These are phyloP conservation scores for Caenorhabditis briggsae DNA, from an alignment of 1,140 invertebrate species.

Conservation along the genomic window DNA sequence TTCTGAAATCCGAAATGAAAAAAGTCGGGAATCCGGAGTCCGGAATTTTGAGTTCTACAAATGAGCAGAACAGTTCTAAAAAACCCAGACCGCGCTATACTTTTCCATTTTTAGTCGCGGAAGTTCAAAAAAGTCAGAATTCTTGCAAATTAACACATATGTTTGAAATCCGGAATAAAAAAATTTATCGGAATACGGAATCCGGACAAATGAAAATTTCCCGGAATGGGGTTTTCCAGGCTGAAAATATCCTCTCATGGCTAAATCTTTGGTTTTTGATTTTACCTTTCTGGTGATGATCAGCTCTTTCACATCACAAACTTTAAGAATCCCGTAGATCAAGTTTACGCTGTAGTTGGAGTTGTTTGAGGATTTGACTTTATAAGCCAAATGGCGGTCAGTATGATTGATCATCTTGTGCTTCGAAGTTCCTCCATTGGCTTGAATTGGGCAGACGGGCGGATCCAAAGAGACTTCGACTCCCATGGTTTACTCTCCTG, in stretches of 20 bases:
- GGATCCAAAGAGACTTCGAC: constrained; percentile 53
- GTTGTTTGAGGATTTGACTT: constrained; percentile 58
- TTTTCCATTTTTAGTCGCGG: too few species aligned
- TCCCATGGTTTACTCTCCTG: constrained; percentile 11
- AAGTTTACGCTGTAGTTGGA: constrained; percentile 60
- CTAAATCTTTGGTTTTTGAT: not conserved
- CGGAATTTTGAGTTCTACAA: too few species aligned
- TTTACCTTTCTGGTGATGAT: constrained; percentile 47
- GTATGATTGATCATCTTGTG: constrained; percentile 58
- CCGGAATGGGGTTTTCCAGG: constrained; percentile 50
- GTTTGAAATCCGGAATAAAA: too few species aligned
- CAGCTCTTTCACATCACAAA: constrained; percentile 28
- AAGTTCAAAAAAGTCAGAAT: too few species aligned
- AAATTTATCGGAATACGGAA: too few species aligned
- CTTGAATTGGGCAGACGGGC: constrained; percentile 44
- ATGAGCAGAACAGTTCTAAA: too few species aligned
- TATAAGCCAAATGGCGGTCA: constrained; percentile 48
- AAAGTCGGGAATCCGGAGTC: too few species aligned
- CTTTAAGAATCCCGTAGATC: constrained; percentile 40
- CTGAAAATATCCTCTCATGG: not conserved
- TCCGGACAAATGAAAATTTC: constrained; percentile 51
- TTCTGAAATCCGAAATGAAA: too few species aligned
- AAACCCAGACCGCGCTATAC: too few species aligned
- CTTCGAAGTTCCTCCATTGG: constrained; percentile 50
- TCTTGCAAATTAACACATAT: too few species aligned